phyloP scores from a whole-genome alignment of 2,888 invertebrate genomes.

The Lomographa bimaculata region DNA sequence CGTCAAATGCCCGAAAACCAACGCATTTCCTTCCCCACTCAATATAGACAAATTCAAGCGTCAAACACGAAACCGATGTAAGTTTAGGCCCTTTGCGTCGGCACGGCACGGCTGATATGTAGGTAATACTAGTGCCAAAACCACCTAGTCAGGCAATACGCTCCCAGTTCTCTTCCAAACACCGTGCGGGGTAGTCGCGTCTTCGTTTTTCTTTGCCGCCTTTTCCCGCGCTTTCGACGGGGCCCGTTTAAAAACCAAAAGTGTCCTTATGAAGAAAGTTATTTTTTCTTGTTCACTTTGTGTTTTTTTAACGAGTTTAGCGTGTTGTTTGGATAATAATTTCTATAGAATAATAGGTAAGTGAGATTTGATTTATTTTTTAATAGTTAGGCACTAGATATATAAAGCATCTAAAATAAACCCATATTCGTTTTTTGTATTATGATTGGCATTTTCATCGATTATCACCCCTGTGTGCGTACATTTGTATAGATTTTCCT shows the following conservation, averaged over 20 bases:
- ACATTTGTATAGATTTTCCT: neutral
- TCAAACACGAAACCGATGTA: conserved; percentile 35
- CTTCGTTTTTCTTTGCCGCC: conserved; percentile 30
- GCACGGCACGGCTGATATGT: conserved; percentile 42
- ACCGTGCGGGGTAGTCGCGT: conserved; percentile 54
- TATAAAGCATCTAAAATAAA: too few relatives aligned
- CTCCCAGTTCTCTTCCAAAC: conserved; percentile 59
- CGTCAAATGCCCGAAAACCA: conserved; percentile 10
- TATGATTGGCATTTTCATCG: too few relatives aligned
- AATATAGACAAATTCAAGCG: conserved; percentile 39
- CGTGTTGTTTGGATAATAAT: conserved; percentile 68
- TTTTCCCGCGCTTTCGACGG: conserved; percentile 54
- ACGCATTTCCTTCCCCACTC: conserved; percentile 4
- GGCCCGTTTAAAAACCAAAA: conserved; percentile 40
- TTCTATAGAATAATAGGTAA: conserved; percentile 71
- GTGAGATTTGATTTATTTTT: conserved; percentile 26
- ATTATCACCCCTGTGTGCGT: too few relatives aligned
- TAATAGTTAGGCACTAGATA: too few relatives aligned
- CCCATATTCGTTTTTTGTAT: too few relatives aligned
- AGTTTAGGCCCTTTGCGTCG: conserved; percentile 32
- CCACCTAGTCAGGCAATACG: conserved; percentile 45
- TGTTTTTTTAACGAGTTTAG: conserved; percentile 50
- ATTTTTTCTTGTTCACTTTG: conserved; percentile 51
- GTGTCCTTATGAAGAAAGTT: conserved; percentile 74
- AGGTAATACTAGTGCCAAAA: conserved; percentile 64